Base-by-base conservation (phyloP, 2,888 invertebrate species). In the Sialis fuliginosa region DNA sequence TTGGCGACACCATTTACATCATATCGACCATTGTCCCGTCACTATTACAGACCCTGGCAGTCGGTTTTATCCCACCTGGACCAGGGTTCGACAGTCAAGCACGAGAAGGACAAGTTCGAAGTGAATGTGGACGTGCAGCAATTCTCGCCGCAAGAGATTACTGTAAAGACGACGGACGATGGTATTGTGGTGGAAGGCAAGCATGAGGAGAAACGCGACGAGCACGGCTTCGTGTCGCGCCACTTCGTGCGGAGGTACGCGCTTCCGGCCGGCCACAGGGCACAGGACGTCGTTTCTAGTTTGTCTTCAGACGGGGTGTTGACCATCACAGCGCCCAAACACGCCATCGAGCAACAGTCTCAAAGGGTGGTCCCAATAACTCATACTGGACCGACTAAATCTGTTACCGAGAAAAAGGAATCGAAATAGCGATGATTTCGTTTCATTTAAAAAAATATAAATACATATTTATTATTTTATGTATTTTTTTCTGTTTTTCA, bases 121-220 rank as follows among this genome's bases (percentile, higher is more conserved):
- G 76, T 79, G 6, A 72, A 73, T 54, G 61, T 79, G 48, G 79
- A 81, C 53, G 76, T 80, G 33, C 77, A 76, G 54, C 78, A 80
- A 53, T 81, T 80, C 60, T 54, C 73, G 4, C 81, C 81, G 0
- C 75, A 77, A 49, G 81, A 81, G 59, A 73, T 81, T 52, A 72
- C 74, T 1, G 79, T 81, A 2, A 81, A 80, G 57, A 71, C 77
- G 0, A 64, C 71, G n/a, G 83, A 82, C 6, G 77, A 77, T 60
- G 72, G 74, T 57, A 65, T 63, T 43, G 68, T 80, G 1, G 71
- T 77, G 4, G 76, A 79, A 57, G 81, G 80, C 46, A 81, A 77
- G 55, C 84, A 85, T 58, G 81, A 82, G 56, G 83, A 84, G 61
- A 79, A 77, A 52, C 75, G 72, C 50, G 84, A 84, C 57, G 81